A percentile compares a stretch with the other conserved stretches of the same genome.
phyloP scores from a whole-genome alignment of 2,888 invertebrate species.

The Drosophila infuscata region DNA sequence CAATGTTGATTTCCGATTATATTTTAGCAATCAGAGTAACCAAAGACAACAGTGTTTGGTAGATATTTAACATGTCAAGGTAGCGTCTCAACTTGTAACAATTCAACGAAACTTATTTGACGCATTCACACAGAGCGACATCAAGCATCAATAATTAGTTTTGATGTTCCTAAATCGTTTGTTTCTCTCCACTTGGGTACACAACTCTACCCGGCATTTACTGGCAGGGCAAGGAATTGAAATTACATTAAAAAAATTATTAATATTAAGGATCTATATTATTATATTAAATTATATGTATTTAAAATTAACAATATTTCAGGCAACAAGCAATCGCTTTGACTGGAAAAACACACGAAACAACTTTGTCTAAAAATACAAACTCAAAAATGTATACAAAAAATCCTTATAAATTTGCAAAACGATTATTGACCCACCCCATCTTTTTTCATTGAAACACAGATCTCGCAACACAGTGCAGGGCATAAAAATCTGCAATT shows the following conservation, averaged over 20 bases:
- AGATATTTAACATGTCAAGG: background rate
- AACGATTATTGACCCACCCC: background rate
- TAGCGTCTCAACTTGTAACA: conserved; percentile 1
- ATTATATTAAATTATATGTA: background rate
- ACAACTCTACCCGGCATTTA: background rate
- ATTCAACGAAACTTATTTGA: background rate
- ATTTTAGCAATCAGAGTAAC: background rate
- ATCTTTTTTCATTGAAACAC: background rate
- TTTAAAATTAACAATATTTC: too few relatives aligned
- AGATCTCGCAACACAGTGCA: background rate
- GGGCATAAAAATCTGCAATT: background rate
- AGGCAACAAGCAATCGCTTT: background rate
- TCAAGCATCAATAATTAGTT: background rate
- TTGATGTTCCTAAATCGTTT: conserved; percentile 1
- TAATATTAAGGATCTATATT: background rate
- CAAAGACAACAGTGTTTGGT: background rate
- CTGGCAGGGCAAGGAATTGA: background rate
- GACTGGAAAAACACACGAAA: background rate
- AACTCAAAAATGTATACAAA: background rate
- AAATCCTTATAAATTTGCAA: background rate
- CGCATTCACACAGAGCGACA: background rate
- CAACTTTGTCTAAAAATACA: background rate
- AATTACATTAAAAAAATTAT: background rate
- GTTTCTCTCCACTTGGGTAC: background rate
- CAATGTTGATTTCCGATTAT: conserved; percentile 35